phyloP scores from a whole-genome alignment of 2,113 vertebrate species.

The Dolichallabes microphthalmus region DNA sequence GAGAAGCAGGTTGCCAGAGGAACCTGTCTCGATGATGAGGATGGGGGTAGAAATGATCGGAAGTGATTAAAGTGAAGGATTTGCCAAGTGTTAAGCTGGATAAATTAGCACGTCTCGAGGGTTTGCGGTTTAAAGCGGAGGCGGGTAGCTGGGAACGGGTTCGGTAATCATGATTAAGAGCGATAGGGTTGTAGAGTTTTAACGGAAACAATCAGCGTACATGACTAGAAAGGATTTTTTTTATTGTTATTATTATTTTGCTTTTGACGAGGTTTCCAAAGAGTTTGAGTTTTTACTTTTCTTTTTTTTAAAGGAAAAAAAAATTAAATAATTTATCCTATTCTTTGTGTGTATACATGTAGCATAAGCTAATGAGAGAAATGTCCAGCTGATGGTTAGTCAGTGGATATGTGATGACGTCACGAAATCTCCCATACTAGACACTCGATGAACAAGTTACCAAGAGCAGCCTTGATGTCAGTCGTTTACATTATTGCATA shows the following conservation, averaged over 20 bases:
- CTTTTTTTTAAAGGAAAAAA: slow-evolving; percentile 37
- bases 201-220: slow-evolving; percentile 72
- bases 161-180: slow-evolving; percentile 68
- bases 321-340: slow-evolving; percentile 51
- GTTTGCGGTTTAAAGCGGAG: slow-evolving; percentile 69
- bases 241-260: slow-evolving; percentile 41
- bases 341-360: slow-evolving; percentile 60
- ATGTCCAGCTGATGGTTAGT: slow-evolving; percentile 35
- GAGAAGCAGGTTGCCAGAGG: slow-evolving; percentile 52
- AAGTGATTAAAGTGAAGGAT: slow-evolving; percentile 62
- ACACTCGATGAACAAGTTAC: slow-evolving; percentile 27
- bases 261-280: slow-evolving; percentile 83
- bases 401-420: slow-evolving; percentile 47
- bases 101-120: slow-evolving; percentile 74
- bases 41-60: background rate
- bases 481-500: slow-evolving; percentile 69
- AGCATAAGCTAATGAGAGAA: slow-evolving; percentile 85
- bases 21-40: slow-evolving; percentile 50
- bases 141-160: slow-evolving; percentile 74
- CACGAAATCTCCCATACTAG: slow-evolving; percentile 33
- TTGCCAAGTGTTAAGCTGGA: slow-evolving; percentile 75
- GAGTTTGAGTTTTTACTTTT: slow-evolving; percentile 64
- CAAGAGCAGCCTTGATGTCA: slow-evolving; percentile 48
- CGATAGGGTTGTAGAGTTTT: slow-evolving; percentile 69
- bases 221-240: slow-evolving; percentile 65